phyloP scores from a whole-genome alignment of 2,888 invertebrate species.

The Cephus spinipes region DNA sequence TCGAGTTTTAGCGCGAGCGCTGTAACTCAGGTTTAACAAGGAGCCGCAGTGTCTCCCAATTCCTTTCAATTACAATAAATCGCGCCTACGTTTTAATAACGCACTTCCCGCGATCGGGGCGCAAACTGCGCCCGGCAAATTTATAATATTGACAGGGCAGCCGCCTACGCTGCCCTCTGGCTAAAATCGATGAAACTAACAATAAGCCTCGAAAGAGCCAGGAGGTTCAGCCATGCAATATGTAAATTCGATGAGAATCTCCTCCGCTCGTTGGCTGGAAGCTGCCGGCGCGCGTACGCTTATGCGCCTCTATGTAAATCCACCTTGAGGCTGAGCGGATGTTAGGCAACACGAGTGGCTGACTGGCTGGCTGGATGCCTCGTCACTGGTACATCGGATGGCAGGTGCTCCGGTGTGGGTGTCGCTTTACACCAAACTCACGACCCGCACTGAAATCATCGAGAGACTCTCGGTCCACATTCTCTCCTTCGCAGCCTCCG shows the following conservation, averaged over 20 bases:
- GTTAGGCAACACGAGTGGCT: slow-evolving; percentile 52
- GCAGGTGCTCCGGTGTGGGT: slow-evolving; percentile 50
- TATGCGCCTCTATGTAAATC: not conserved
- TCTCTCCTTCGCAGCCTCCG: too few species aligned
- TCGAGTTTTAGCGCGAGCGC: not conserved
- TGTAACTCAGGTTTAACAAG: slow-evolving; percentile 3
- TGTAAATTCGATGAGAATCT: slow-evolving; percentile 18
- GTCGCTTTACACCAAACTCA: slow-evolving; percentile 52
- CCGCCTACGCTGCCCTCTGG: slow-evolving; percentile 3
- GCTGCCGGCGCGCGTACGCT: not conserved
- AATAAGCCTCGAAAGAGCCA: not conserved
- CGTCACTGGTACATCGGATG: slow-evolving; percentile 1
- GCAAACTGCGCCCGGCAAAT: slow-evolving; percentile 36
- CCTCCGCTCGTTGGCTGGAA: not conserved
- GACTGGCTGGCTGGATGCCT: slow-evolving; percentile 34
- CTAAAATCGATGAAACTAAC: slow-evolving; percentile 1
- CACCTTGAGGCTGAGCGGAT: slow-evolving; percentile 42
- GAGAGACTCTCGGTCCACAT: too few species aligned
- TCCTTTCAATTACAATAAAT: slow-evolving; percentile 27
- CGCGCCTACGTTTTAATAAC: slow-evolving; percentile 32
- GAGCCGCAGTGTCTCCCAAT: slow-evolving; percentile 3
- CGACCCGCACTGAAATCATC: too few species aligned
- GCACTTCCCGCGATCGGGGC: slow-evolving; percentile 23
- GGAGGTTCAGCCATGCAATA: slow-evolving; percentile 9
- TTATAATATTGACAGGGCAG: slow-evolving; percentile 41